These are phyloP conservation scores for Diceros bicornis DNA, from an alignment of 2,797 vertebrate genomes.

Conservation along the genomic window DNA sequence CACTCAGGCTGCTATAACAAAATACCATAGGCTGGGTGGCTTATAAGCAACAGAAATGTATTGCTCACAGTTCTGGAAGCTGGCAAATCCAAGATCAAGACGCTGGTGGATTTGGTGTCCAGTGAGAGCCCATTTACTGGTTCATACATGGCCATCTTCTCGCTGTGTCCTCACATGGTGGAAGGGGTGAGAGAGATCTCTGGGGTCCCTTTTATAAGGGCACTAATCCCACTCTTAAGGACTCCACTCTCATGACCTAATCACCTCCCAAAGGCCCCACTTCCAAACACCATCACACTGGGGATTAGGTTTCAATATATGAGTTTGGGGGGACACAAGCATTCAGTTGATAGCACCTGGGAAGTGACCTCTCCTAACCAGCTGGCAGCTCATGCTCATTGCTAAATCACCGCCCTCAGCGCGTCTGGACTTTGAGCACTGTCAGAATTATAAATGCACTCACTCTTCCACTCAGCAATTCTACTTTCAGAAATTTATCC, in stretches of 20 bases:
- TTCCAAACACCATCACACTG: neutral
- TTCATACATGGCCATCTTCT: too few species aligned
- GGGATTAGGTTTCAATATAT: neutral
- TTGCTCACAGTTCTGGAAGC: too few species aligned
- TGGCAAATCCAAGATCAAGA: too few species aligned
- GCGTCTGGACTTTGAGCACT: neutral
- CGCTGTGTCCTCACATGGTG: too few species aligned
- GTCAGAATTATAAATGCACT: neutral
- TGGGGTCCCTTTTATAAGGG: too few species aligned
- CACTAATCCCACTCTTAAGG: neutral
- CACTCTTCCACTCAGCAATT: neutral
- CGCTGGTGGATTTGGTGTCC: too few species aligned
- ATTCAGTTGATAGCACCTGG: neutral
- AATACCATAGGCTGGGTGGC: too few species aligned
- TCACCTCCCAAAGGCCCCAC: neutral
- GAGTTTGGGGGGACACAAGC: neutral
- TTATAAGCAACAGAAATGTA: too few species aligned
- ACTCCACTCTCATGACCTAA: neutral
- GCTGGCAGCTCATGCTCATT: neutral
- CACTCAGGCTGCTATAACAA: too few species aligned
- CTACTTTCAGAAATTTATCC: neutral
- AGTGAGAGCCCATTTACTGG: too few species aligned
- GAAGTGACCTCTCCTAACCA: neutral
- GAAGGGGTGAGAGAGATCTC: too few species aligned
- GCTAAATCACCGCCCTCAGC: neutral